phyloP scores from a whole-genome alignment of 2,113 vertebrate genomes.

The Quiscalus mexicanus region DNA sequence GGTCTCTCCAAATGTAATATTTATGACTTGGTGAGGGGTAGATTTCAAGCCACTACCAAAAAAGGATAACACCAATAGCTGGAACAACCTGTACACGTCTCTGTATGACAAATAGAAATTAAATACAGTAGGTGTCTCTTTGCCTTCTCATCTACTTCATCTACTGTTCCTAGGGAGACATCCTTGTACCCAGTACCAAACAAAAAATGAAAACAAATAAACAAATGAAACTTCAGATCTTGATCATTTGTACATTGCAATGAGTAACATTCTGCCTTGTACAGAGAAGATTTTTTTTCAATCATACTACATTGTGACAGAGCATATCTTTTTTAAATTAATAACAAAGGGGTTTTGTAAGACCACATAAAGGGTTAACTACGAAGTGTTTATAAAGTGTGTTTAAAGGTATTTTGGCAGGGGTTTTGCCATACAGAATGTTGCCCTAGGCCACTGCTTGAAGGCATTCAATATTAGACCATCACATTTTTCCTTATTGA shows the following conservation, averaged over 20 bases:
- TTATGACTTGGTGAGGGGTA: not conserved
- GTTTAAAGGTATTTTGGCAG: not conserved
- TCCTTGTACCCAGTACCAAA: not conserved
- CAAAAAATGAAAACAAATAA: not conserved
- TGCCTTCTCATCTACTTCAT: not conserved
- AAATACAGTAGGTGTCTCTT: not conserved
- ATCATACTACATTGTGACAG: not conserved
- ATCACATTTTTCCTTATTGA: not conserved
- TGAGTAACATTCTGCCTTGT: not conserved
- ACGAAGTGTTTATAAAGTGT: not conserved
- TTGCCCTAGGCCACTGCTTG: not conserved
- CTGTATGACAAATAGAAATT: not conserved
- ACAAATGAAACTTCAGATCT: not conserved
- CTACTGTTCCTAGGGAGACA: not conserved
- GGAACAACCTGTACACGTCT: not conserved
- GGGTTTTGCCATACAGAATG: not conserved
- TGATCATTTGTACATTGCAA: not conserved
- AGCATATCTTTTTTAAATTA: not conserved
- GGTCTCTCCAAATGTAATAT: not conserved
- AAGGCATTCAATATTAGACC: not conserved
- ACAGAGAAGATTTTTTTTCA: not conserved
- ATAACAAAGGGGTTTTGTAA: not conserved
- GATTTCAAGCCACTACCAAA: not conserved
- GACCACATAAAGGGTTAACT: not conserved
- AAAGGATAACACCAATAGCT: not conserved